A percentile compares a stretch with the other conserved stretches of the same genome.
Conservation (phyloP, 2,888 invertebrate genomes). For the Drosophila macrospina region DNA sequence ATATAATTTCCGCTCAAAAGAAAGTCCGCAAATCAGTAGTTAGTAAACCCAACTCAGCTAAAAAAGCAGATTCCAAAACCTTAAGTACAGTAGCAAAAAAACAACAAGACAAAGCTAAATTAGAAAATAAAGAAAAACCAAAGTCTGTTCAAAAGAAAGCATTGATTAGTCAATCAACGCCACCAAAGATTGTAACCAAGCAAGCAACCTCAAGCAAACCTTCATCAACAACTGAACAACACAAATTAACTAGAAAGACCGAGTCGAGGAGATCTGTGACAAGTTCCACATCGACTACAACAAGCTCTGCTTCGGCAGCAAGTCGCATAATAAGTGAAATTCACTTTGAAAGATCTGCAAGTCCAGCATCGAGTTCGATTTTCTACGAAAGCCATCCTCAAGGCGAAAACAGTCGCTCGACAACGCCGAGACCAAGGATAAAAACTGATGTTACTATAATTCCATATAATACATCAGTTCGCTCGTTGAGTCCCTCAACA, state of each 20-base stretch:
- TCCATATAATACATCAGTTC: constrained; percentile 70
- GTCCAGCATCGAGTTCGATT: constrained; percentile 70
- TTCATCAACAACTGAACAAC: constrained; percentile 21
- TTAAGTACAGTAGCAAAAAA: constrained; percentile 9
- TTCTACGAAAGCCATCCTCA: constrained; percentile 76
- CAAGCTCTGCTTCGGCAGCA: constrained; percentile 65
- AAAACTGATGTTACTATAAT: constrained; percentile 80
- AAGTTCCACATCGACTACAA: constrained; percentile 68
- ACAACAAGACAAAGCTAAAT: constrained; percentile 24
- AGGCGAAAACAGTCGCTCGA: constrained; percentile 71
- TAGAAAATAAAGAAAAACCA: constrained; percentile 34
- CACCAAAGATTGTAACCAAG: constrained; percentile 20
- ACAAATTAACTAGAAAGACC: constrained; percentile 46
- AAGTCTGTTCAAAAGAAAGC: constrained; percentile 31
- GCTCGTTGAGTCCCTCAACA: constrained; percentile 69
- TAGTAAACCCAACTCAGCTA: constrained; percentile 16
- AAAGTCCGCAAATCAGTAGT: constrained; percentile 13
- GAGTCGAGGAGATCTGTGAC: constrained; percentile 73
- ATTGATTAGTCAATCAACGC: constrained; percentile 22
- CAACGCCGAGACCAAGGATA: constrained; percentile 73
- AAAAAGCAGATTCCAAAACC: constrained; percentile 9
- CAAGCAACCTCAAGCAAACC: constrained; percentile 31
- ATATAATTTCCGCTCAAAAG: constrained; percentile 24
- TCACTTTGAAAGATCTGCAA: constrained; percentile 73
- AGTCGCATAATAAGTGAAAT: constrained; percentile 73